phyloP scores from a whole-genome alignment of 2,888 invertebrate species.

The Rotaria sp. region DNA sequence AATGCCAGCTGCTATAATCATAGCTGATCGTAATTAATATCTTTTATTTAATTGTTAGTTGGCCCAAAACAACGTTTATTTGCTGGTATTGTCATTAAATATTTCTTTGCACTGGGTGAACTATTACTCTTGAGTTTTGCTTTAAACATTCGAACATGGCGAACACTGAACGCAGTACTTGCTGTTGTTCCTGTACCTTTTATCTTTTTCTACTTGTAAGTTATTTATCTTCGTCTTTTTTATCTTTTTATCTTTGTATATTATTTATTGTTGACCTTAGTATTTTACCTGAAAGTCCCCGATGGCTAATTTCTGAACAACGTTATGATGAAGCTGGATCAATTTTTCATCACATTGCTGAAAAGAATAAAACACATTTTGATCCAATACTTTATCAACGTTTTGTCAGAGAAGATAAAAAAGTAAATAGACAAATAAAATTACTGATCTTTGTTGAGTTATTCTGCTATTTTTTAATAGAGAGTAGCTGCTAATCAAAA shows the following conservation, averaged over 20 bases:
- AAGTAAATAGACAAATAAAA: not conserved
- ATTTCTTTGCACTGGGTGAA: constrained; percentile 38
- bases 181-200: constrained; percentile 33
- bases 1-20: not conserved
- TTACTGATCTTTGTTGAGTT: not conserved
- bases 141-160: constrained; percentile 37
- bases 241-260: not conserved
- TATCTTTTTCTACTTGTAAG: constrained; percentile 44
- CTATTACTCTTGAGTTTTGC: constrained; percentile 29
- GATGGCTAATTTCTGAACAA: constrained; percentile 32
- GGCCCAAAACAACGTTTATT: constrained; percentile 25
- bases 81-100: constrained; percentile 35
- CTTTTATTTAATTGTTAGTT: not conserved
- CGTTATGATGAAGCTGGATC: constrained; percentile 24
- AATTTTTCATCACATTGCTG: not conserved
- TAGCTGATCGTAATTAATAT: not conserved
- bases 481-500: not conserved
- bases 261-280: not conserved
- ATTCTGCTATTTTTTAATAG: not conserved
- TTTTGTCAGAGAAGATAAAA: not conserved
- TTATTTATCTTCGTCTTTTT: not conserved
- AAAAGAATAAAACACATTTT: constrained; percentile 11
- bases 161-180: not conserved
- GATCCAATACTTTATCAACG: not conserved
- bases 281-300: constrained; percentile 38